These are phyloP conservation scores for Siderastrea radians DNA, from an alignment of 92 coral and sea anemone species.

Conservation along the genomic window DNA sequence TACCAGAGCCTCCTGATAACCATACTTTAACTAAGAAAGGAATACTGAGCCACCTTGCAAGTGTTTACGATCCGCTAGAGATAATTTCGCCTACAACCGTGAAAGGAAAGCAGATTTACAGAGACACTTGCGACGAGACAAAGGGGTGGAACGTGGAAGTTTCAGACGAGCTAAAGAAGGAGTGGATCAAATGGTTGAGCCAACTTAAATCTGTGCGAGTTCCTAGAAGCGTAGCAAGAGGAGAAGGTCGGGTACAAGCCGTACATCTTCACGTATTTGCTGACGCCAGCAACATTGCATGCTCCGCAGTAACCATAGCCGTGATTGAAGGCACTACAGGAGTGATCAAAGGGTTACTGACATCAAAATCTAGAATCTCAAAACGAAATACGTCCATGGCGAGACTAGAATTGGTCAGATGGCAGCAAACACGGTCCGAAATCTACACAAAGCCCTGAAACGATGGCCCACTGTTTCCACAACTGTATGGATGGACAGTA, in stretches of 20 bases:
- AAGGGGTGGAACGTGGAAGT: conserved; percentile 66
- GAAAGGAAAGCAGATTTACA: conserved; percentile 67
- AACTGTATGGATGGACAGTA: conserved; percentile 68
- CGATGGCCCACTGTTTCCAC: conserved; percentile 61
- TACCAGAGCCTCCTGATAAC: not conserved
- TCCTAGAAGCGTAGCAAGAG: conserved; percentile 58
- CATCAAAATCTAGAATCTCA: conserved; percentile 79
- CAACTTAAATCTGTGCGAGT: conserved; percentile 64
- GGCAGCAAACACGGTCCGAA: conserved; percentile 68
- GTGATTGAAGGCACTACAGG: conserved; percentile 62
- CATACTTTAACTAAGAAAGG: conserved; percentile 55
- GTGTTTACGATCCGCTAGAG: conserved; percentile 72
- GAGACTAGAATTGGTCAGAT: conserved; percentile 80
- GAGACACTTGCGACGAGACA: conserved; percentile 67
- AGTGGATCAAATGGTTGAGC: conserved; percentile 66
- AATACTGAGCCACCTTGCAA: conserved; percentile 62
- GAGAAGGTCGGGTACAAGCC: conserved; percentile 17
- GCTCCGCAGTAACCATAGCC: conserved; percentile 72
- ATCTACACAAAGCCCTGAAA: conserved; percentile 48
- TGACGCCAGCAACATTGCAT: conserved; percentile 77
- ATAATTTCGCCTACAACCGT: conserved; percentile 62
- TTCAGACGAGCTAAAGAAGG: conserved; percentile 9
- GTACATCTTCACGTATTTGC: conserved; percentile 75
- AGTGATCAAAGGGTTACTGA: conserved; percentile 67
- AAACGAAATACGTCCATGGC: conserved; percentile 78